phyloP scores from a whole-genome alignment of 2,113 vertebrate species.

The Indri indri region DNA sequence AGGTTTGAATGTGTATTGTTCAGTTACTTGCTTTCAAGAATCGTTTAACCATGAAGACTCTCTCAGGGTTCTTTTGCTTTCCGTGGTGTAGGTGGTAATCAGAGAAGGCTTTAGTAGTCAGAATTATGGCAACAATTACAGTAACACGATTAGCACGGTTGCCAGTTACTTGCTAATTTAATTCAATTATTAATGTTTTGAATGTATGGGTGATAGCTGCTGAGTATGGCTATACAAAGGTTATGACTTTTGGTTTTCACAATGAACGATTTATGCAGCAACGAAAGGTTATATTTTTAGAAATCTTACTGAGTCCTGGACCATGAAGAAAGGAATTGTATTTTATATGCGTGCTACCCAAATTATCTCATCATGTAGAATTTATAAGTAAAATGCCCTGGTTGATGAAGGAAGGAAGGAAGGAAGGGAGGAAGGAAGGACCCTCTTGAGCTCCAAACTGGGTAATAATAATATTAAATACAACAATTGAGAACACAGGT shows the following conservation, averaged over 20 bases:
- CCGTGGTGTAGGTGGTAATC: background rate
- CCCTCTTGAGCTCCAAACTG: background rate
- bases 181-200: background rate
- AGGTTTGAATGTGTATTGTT: background rate
- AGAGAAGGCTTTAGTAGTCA: background rate
- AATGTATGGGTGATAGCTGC: background rate
- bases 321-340: background rate
- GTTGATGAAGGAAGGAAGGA: background rate
- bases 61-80: background rate
- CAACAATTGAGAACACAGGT: background rate
- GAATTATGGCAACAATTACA: background rate
- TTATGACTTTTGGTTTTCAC: background rate
- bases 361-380: background rate
- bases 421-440: background rate
- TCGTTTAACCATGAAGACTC: slow-evolving; percentile 17
- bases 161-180: background rate
- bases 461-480: background rate
- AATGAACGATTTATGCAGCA: background rate
- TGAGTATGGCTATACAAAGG: background rate
- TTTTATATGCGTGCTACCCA: background rate
- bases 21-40: background rate
- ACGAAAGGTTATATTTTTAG: background rate
- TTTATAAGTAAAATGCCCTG: background rate
- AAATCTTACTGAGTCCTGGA: background rate
- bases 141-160: background rate